A percentile compares a stretch with the other conserved stretches of the same genome.
These are phyloP conservation scores for Istiophorus platypterus DNA, from an alignment of 2,113 vertebrate species.

Conservation along the genomic window DNA sequence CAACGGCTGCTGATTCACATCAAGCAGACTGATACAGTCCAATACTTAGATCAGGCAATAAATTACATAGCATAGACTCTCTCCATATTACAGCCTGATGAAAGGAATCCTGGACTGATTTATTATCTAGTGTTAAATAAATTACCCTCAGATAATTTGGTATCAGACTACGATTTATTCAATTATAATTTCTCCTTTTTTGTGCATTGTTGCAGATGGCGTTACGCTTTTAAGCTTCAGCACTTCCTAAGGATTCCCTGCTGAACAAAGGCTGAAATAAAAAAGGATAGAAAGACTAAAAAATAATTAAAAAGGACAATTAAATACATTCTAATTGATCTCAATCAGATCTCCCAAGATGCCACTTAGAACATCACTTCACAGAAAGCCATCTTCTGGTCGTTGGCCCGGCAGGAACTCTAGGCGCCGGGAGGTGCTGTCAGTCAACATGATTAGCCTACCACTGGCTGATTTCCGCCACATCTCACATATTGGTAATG, in stretches of 20 bases:
- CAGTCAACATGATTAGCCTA: constrained; percentile 86
- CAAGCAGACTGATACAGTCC: constrained; percentile 21
- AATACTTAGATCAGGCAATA: constrained; percentile 58
- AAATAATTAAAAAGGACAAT: constrained; percentile 11
- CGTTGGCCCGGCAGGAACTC: constrained; percentile 70
- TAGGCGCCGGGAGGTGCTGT: constrained; percentile 73
- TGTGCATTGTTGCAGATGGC: constrained; percentile 63
- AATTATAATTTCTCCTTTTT: constrained; percentile 35
- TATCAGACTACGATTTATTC: constrained; percentile 13
- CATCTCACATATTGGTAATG: constrained; percentile 81
- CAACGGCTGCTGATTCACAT: constrained; percentile 48
- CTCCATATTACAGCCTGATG: constrained; percentile 15
- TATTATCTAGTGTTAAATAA: neutral
- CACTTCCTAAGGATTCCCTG: constrained; percentile 25
- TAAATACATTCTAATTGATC: neutral
- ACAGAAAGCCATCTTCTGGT: constrained; percentile 69
- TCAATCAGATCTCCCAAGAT: constrained; percentile 63
- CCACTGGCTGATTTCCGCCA: constrained; percentile 86
- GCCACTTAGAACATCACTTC: constrained; percentile 75
- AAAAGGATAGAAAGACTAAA: constrained; percentile 23
- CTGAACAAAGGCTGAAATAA: constrained; percentile 22
- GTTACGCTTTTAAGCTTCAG: constrained; percentile 13
- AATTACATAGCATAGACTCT: constrained; percentile 31
- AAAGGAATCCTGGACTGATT: constrained; percentile 10
- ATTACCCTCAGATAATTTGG: neutral